phyloP scores from a whole-genome alignment of 2,888 invertebrate species.

The Euplexia lucipara region DNA sequence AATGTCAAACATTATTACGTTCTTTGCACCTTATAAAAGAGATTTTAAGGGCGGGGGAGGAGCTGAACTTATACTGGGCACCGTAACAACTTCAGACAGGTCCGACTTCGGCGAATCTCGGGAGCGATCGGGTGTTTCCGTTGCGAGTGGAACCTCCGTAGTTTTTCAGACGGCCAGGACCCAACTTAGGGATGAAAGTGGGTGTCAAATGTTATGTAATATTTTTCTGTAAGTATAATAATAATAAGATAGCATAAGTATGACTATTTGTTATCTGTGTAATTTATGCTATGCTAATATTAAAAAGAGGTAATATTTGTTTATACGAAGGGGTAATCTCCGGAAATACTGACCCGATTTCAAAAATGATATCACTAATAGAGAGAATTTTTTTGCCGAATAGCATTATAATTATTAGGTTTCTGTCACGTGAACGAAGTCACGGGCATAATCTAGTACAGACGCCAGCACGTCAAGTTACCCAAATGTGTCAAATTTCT shows the following conservation, averaged over 20 bases:
- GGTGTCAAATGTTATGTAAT: slow-evolving; percentile 29
- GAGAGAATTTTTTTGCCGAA: no score
- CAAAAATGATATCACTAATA: no score
- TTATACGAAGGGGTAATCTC: no score
- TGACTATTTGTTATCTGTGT: no score
- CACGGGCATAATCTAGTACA: no score
- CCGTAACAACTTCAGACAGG: slow-evolving; percentile 75
- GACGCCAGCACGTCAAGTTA: no score
- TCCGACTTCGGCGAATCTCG: slow-evolving; percentile 69
- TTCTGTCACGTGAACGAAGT: no score
- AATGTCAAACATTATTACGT: slow-evolving; percentile 60
- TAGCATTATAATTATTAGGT: no score
- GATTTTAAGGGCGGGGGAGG: slow-evolving; percentile 49
- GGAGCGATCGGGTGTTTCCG: slow-evolving; percentile 70
- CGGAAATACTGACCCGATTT: no score
- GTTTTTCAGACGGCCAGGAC: slow-evolving; percentile 66
- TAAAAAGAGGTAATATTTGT: no score
- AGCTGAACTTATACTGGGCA: slow-evolving; percentile 67
- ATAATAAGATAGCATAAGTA: neutral
- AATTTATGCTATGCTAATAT: no score
- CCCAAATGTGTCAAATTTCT: no score
- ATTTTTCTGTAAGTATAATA: neutral
- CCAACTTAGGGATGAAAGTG: slow-evolving; percentile 54
- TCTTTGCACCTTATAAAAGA: slow-evolving; percentile 64
- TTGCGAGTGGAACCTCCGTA: slow-evolving; percentile 65